Evolutionary conservation across 1,140 invertebrate genomes (phyloP).

Genomic region (Colletes gigas): DNA sequence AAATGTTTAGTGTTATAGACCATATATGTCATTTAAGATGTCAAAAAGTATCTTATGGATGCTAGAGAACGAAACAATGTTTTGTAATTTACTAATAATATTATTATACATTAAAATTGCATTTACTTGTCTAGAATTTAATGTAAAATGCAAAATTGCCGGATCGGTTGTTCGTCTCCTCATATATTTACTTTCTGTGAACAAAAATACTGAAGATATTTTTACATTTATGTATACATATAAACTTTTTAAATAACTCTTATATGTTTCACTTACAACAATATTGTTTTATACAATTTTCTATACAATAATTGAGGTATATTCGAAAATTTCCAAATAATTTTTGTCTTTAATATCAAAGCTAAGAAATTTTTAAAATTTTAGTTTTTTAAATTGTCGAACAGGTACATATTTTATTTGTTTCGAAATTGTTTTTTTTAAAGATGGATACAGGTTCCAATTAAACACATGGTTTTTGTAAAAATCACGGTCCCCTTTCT

Average conservation of each 20-base stretch:
- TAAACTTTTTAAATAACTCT: constrained; percentile 1
- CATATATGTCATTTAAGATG: constrained; percentile 4
- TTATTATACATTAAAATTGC: constrained; percentile 30
- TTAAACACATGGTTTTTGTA: neutral
- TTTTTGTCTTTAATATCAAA: neutral
- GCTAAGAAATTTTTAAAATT: neutral
- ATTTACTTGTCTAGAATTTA: constrained; percentile 11
- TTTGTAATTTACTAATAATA: constrained; percentile 8
- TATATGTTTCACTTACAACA: neutral
- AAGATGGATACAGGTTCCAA: neutral
- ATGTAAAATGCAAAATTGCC: constrained; percentile 12
- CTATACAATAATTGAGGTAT: neutral
- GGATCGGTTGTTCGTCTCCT: neutral
- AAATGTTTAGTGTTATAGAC: constrained; percentile 18
- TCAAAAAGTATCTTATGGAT: constrained; percentile 22
- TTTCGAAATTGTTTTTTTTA: neutral
- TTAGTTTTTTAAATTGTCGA: neutral
- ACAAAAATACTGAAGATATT: neutral
- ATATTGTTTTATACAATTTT: constrained; percentile 13
- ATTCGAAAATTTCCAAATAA: neutral
- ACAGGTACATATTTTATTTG: neutral
- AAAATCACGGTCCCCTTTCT: neutral
- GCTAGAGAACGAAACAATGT: neutral
- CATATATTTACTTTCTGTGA: neutral
- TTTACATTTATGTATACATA: neutral